Evolutionary conservation across 2,888 invertebrate species (phyloP).

Genomic region (Troglohyphantes excavatus): DNA sequence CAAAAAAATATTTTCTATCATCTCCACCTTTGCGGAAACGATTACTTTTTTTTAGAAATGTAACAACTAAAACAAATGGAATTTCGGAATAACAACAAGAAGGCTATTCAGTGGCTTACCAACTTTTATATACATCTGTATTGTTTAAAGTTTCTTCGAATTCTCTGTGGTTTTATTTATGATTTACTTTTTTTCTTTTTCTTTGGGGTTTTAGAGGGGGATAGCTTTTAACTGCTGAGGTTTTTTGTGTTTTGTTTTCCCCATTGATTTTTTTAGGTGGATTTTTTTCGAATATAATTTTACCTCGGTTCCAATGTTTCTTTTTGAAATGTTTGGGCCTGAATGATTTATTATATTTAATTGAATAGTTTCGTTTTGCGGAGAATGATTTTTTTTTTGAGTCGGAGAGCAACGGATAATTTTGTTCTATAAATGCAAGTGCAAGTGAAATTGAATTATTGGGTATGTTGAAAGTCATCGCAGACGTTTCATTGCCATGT

Average conservation of each 20-base stretch:
- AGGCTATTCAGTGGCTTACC: constrained; percentile 49
- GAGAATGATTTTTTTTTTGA: not conserved
- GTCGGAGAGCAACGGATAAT: too few relatives aligned
- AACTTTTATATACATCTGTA: constrained; percentile 45
- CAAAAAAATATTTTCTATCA: constrained; percentile 33
- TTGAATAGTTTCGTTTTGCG: not conserved
- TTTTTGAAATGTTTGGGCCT: not conserved
- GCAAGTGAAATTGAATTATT: too few relatives aligned
- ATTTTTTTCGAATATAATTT: not conserved
- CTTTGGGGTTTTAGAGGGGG: not conserved
- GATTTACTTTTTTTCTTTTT: not conserved
- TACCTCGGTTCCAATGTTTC: not conserved
- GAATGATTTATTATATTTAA: not conserved
- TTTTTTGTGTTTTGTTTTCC: too few relatives aligned
- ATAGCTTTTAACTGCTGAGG: too few relatives aligned
- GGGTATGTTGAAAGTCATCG: too few relatives aligned
- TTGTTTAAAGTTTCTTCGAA: not conserved
- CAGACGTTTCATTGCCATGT: too few relatives aligned
- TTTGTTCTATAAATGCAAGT: too few relatives aligned
- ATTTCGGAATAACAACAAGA: constrained; percentile 29
- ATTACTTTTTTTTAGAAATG: constrained; percentile 44
- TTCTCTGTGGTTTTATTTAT: not conserved
- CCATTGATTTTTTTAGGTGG: not conserved
- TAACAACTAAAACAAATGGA: constrained; percentile 52
- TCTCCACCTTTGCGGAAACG: constrained; percentile 45